Evolutionary conservation across 2,888 invertebrate species (phyloP).

Genomic region (Hedya salicella): DNA sequence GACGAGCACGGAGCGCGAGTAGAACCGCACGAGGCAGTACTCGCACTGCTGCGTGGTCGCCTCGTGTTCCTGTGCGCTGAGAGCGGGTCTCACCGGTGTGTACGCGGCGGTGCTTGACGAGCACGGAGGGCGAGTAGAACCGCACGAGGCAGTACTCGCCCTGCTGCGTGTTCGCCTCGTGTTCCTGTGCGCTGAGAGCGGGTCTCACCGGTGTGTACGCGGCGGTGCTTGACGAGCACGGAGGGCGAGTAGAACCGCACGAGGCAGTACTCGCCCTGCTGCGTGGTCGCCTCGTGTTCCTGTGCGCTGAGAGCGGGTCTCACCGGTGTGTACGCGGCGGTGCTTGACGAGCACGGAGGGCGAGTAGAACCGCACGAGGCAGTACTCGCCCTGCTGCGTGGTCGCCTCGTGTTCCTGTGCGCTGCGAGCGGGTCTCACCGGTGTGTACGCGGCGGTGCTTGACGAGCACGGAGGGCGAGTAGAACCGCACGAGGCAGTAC

Average conservation of each 20-base stretch:
- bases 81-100: conserved; percentile 72
- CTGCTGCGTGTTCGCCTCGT: conserved; percentile 65
- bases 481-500: conserved; percentile 72
- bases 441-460: conserved; percentile 78
- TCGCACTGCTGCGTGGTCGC: conserved; percentile 72
- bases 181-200: conserved; percentile 56
- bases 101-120: conserved; percentile 72
- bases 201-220: conserved; percentile 74
- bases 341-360: conserved; percentile 71
- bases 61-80: conserved; percentile 60
- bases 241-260: conserved; percentile 67
- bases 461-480: conserved; percentile 63
- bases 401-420: conserved; percentile 67
- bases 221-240: conserved; percentile 72
- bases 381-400: conserved; percentile 70
- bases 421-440: conserved; percentile 58
- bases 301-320: conserved; percentile 53
- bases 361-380: conserved; percentile 70
- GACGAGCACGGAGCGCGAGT: conserved; percentile 63
- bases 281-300: conserved; percentile 65
- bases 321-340: conserved; percentile 77
- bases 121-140: conserved; percentile 67
- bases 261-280: conserved; percentile 72
- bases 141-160: conserved; percentile 74
- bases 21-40: conserved; percentile 72